Evolutionary conservation across 2,113 vertebrate species (phyloP), one percentile per base, ranked within the genome.

Genomic region (Lipotes vexillifer): DNA sequence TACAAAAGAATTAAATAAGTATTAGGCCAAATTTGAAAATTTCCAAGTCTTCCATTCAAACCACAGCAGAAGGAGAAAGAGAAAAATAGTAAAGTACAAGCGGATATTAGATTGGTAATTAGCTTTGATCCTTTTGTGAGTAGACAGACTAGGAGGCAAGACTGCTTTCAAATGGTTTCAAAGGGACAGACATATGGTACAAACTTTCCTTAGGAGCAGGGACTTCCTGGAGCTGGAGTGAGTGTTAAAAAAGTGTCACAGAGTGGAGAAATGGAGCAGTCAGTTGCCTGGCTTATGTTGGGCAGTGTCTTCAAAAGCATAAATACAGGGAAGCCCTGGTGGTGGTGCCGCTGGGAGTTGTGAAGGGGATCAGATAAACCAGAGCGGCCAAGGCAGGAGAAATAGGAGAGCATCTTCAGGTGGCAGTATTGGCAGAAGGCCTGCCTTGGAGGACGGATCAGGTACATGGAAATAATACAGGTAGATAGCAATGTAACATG

Each of bases 251-350:
- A 68, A 27, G n/a, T 52, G 17, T 25, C 17, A 78, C 6, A n/a
- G 36, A 36, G 46, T 10, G 1, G 80, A 68, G n/a, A 63, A 75
- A 88, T 9, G 18, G 20, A 23, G 13, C 2, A 6, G 0, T 77
- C 12, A 44, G 14, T 18, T 66, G 5, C 23, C 61, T 52, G 5
- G 27, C 14, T 4, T 33, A 13, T 61, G 15, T 9, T 17, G 18
- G 4, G 2, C 7, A 5, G 5, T 44, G 11, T 36, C 72, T 94
- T 88, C 38, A 33, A 23, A 69, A 86, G 21, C 15, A n/a, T 33
- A 81, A 59, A 52, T 4, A 15, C 7, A 23, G 15, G 4, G 10
- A 9, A 14, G 8, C 3, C 2, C 0, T 3, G 2, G 3, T 1
- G 13, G 6, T 36, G 23, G 4, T 80, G 25, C 7, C 14, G n/a